Percentiles rank a stretch among this genome's conserved stretches.
phyloP scores from a whole-genome alignment of 2,888 invertebrate genomes.

The Disparrhopalites patrizii region DNA sequence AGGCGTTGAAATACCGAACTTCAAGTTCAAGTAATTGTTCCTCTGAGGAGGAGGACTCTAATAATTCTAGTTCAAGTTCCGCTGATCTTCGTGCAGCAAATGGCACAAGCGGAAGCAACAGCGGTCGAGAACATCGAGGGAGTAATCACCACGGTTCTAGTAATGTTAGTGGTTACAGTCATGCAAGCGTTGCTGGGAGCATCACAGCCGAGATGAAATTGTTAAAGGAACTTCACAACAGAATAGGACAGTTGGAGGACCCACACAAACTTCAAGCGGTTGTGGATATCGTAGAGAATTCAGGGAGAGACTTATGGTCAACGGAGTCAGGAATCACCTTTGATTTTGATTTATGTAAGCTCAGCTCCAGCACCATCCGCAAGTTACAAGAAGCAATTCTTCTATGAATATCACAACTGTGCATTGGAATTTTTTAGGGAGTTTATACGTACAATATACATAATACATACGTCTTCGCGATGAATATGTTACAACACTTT shows the following conservation, averaged over 20 bases:
- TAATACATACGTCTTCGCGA: too few relatives aligned
- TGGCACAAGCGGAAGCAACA: background rate
- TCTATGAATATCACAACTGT: background rate
- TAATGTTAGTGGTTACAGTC: slow-evolving; percentile 37
- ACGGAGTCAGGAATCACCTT: slow-evolving; percentile 46
- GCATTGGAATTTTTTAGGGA: background rate
- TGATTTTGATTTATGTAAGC: slow-evolving; percentile 48
- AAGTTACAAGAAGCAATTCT: slow-evolving; percentile 45
- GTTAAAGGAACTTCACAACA: slow-evolving; percentile 44
- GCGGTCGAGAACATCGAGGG: background rate
- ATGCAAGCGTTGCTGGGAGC: slow-evolving; percentile 44
- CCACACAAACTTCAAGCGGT: slow-evolving; percentile 47
- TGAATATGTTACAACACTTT: too few relatives aligned
- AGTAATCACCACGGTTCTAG: slow-evolving; percentile 28
- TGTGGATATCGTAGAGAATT: slow-evolving; percentile 47
- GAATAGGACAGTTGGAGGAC: slow-evolving; percentile 42
- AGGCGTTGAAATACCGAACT: background rate
- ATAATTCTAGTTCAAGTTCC: background rate
- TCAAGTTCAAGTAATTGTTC: background rate
- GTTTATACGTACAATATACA: background rate
- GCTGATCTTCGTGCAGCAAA: background rate
- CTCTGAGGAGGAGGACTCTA: slow-evolving; percentile 6
- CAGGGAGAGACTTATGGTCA: slow-evolving; percentile 45
- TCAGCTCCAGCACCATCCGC: slow-evolving; percentile 43
- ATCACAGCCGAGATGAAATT: slow-evolving; percentile 48